Conservation (phyloP, 2,797 vertebrate species). For the Enteromius mattozi region DNA sequence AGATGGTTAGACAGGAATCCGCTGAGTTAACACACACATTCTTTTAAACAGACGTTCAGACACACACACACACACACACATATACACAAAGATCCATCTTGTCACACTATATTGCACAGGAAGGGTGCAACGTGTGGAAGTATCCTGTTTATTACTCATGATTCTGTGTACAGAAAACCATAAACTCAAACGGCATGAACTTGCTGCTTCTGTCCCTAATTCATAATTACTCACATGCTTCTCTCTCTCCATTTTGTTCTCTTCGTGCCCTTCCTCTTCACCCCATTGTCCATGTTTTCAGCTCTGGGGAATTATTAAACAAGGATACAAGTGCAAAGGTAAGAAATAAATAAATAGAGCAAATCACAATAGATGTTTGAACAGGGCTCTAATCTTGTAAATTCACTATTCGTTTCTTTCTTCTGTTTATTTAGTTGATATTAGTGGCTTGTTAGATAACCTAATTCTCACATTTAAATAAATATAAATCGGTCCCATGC, state of each 20-base stretch:
- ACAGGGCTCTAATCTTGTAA: not conserved
- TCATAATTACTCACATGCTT: slow-evolving; percentile 63
- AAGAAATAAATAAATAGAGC: slow-evolving; percentile 51
- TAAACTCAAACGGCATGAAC: slow-evolving; percentile 61
- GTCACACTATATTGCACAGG: slow-evolving; percentile 67
- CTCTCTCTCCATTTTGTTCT: slow-evolving; percentile 71
- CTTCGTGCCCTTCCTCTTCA: slow-evolving; percentile 61
- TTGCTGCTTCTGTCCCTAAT: slow-evolving; percentile 67
- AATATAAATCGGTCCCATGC: not conserved
- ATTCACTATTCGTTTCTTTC: slow-evolving; percentile 6
- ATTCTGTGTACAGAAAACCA: slow-evolving; percentile 50
- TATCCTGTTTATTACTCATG: slow-evolving; percentile 83
- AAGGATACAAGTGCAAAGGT: slow-evolving; percentile 99
- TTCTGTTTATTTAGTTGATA: not conserved
- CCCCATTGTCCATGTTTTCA: slow-evolving; percentile 73
- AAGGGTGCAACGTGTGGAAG: slow-evolving; percentile 80
- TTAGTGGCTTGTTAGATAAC: slow-evolving; percentile 1
- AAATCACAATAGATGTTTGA: not conserved
- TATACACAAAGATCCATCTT: slow-evolving; percentile 7
- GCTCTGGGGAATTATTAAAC: slow-evolving; percentile 99
- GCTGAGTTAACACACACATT: slow-evolving; percentile 47
- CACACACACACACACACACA: slow-evolving; percentile 22
- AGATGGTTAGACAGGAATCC: slow-evolving; percentile 55
- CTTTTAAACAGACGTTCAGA: slow-evolving; percentile 38
- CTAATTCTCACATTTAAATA: not conserved